Percentiles rank a stretch among this genome's conserved stretches.
These are phyloP conservation scores for Prionailurus viverrinus DNA, from an alignment of 2,113 vertebrate species.

Conservation along the genomic window DNA sequence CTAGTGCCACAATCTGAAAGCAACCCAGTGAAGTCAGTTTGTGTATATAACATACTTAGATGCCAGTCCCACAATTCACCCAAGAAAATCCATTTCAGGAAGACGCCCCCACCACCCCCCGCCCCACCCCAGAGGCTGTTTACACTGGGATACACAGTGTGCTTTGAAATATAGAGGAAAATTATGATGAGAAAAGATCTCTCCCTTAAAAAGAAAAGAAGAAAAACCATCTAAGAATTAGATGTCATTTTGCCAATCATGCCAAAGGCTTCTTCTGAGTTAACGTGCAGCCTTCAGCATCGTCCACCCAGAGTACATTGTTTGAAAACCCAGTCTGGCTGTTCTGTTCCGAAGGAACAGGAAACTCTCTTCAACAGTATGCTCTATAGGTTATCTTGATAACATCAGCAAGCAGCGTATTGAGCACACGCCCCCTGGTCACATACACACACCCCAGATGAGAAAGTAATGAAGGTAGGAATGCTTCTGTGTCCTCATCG, in stretches of 20 bases:
- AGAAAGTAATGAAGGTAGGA: neutral
- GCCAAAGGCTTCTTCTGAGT: neutral
- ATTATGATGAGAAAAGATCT: neutral
- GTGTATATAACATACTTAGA: neutral
- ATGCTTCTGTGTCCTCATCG: slow-evolving; percentile 58
- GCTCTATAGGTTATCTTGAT: slow-evolving; percentile 58
- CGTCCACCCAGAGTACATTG: neutral
- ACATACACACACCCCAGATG: neutral
- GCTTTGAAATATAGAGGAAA: slow-evolving; percentile 2
- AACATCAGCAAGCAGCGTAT: slow-evolving; percentile 62
- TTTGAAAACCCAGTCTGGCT: slow-evolving; percentile 47
- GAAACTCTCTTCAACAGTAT: slow-evolving; percentile 72
- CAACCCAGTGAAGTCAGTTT: neutral
- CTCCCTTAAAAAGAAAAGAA: slow-evolving; percentile 34
- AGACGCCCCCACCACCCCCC: neutral
- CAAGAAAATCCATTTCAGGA: slow-evolving; percentile 8
- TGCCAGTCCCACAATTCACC: neutral
- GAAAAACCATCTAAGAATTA: slow-evolving; percentile 34
- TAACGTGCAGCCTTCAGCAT: neutral
- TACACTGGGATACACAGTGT: neutral
- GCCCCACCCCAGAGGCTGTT: neutral
- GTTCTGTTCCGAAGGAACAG: slow-evolving; percentile 60
- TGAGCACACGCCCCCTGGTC: neutral
- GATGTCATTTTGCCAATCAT: neutral
- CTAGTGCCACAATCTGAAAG: neutral